phyloP scores from a whole-genome alignment of 2,888 invertebrate species.

The Erebia ligea region DNA sequence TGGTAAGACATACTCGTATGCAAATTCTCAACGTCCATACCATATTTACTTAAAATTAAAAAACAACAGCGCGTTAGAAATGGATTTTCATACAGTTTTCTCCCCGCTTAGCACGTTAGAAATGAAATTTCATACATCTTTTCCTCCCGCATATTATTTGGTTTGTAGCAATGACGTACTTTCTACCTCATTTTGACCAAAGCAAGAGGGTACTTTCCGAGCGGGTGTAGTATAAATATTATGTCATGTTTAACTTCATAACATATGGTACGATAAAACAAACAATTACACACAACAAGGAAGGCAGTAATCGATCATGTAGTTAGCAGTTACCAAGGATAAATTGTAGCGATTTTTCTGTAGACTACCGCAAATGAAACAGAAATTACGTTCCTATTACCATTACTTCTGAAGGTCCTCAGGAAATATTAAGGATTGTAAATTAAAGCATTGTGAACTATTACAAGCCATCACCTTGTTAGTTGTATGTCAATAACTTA shows the following conservation, averaged over 20 bases:
- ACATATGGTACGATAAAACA: constrained; percentile 12
- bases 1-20: too few relatives aligned
- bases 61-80: too few relatives aligned
- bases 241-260: constrained; percentile 7
- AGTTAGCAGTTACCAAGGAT: constrained; percentile 18
- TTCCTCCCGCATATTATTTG: too few relatives aligned
- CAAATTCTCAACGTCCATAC: too few relatives aligned
- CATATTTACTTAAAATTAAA: too few relatives aligned
- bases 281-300: constrained; percentile 10
- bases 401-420: neutral
- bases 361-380: constrained; percentile 11
- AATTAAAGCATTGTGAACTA: constrained; percentile 1
- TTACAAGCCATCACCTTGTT: neutral
- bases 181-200: too few relatives aligned
- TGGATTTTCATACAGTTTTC: too few relatives aligned
- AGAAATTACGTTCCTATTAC: neutral
- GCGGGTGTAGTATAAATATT: too few relatives aligned
- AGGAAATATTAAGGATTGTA: neutral
- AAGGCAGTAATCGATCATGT: constrained; percentile 30
- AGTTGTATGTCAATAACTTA: neutral
- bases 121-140: too few relatives aligned
- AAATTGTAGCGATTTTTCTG: constrained; percentile 24
- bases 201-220: too few relatives aligned
- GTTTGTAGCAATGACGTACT: too few relatives aligned
- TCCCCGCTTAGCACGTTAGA: too few relatives aligned